phyloP scores from a whole-genome alignment of 92 coral and sea anemone genomes.

The Meandrina meandrites region DNA sequence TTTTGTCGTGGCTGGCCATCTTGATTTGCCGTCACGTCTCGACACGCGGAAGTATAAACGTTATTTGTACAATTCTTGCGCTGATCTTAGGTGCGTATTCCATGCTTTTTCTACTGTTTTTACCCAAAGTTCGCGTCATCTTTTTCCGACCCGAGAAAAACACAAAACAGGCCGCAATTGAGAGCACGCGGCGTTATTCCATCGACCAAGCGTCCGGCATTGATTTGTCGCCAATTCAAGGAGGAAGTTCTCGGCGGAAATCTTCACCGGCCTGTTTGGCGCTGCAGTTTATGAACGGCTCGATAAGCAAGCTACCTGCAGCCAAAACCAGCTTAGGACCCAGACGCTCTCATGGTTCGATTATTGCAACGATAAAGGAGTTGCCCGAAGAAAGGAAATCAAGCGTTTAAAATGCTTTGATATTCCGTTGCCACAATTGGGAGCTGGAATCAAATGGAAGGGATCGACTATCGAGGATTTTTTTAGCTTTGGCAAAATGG shows the following conservation, averaged over 20 bases:
- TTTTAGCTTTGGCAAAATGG: neutral
- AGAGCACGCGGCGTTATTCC: conserved; percentile 84
- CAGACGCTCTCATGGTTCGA: conserved; percentile 28
- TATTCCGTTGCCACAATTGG: neutral
- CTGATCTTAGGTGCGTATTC: conserved; percentile 76
- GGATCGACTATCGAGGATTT: neutral
- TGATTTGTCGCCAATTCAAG: conserved; percentile 33
- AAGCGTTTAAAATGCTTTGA: neutral
- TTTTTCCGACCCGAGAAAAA: conserved; percentile 91
- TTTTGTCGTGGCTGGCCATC: conserved; percentile 72
- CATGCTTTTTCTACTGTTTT: conserved; percentile 78
- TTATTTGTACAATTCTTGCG: conserved; percentile 61
- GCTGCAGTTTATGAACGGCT: conserved; percentile 32
- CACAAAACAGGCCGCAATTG: conserved; percentile 83
- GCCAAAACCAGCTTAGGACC: conserved; percentile 3
- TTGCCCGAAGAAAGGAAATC: conserved; percentile 30
- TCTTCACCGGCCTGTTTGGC: conserved; percentile 31
- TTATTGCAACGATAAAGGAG: conserved; percentile 38
- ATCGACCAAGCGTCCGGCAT: conserved; percentile 74
- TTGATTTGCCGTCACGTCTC: conserved; percentile 66
- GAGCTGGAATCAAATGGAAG: neutral
- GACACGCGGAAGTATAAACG: conserved; percentile 40
- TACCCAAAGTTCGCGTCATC: conserved; percentile 85
- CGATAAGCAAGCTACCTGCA: neutral
- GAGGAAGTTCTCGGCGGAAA: neutral